phyloP scores from a whole-genome alignment of 2,888 invertebrate genomes.

The Pyrochroa serraticornis region DNA sequence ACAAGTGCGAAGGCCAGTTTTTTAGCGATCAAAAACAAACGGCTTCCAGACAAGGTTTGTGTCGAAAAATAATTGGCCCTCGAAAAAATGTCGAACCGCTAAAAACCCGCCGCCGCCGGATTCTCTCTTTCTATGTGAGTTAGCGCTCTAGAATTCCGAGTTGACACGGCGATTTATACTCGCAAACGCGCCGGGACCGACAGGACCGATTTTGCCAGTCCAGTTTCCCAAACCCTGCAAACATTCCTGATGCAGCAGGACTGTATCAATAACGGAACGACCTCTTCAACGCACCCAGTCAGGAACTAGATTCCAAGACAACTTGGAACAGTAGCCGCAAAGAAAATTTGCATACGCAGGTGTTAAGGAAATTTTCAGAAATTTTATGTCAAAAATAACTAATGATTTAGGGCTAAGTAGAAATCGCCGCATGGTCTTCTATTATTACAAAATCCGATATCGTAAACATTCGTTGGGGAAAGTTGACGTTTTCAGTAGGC shows the following conservation, averaged over 20 bases:
- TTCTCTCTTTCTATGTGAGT: constrained; percentile 43
- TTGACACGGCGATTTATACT: constrained; percentile 51
- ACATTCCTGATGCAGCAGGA: constrained; percentile 6
- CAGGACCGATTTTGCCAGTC: constrained; percentile 22
- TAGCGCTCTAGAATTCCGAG: constrained; percentile 53
- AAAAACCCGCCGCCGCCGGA: constrained; percentile 44
- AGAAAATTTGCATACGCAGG: no score
- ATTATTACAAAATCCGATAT: no score
- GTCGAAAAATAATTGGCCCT: constrained; percentile 54
- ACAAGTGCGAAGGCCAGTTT: constrained; percentile 50
- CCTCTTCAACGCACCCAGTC: no score
- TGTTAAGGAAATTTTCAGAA: no score
- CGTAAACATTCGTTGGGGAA: background rate
- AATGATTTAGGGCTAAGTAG: no score
- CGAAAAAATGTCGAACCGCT: constrained; percentile 52
- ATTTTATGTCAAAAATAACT: no score
- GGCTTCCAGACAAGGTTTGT: constrained; percentile 49
- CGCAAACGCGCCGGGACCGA: constrained; percentile 24
- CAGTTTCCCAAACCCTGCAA: constrained; percentile 11
- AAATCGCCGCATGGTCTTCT: no score
- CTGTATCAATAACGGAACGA: no score
- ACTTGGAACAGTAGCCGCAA: no score
- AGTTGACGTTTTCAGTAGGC: background rate
- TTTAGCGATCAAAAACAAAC: constrained; percentile 49
- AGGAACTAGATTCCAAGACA: no score